These are phyloP conservation scores for Pseudoips prasinana DNA, from an alignment of 2,888 invertebrate species.

Conservation along the genomic window DNA sequence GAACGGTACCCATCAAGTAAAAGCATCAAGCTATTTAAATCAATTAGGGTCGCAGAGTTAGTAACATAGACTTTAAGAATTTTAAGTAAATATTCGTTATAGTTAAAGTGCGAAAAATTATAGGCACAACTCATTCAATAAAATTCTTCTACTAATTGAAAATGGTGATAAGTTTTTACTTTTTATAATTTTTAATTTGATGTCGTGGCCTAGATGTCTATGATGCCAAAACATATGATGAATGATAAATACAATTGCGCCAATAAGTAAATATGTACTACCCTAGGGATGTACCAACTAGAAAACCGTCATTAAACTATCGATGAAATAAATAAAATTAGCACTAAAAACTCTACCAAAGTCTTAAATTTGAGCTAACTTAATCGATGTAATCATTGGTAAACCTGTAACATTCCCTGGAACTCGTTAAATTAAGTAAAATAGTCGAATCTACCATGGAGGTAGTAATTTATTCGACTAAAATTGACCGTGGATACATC, in stretches of 20 bases:
- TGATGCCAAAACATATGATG: conserved; percentile 36
- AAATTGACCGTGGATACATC: conserved; percentile 30
- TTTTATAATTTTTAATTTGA: neutral
- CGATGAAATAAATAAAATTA: conserved; percentile 30
- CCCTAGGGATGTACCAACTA: conserved; percentile 31
- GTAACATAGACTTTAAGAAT: conserved; percentile 29
- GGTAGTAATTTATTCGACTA: conserved; percentile 22
- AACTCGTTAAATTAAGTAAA: conserved; percentile 12
- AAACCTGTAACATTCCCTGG: conserved; percentile 34
- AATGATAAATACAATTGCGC: conserved; percentile 28
- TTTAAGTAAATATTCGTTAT: conserved; percentile 21
- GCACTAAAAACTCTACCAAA: conserved; percentile 12
- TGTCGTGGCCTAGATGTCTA: conserved; percentile 36
- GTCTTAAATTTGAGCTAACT: conserved; percentile 33
- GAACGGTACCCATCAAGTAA: conserved; percentile 22
- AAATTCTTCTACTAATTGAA: neutral
- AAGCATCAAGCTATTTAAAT: conserved; percentile 41
- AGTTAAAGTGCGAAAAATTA: conserved; percentile 41
- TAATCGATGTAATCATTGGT: conserved; percentile 33
- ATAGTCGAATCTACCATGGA: conserved; percentile 4
- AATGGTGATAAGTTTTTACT: no score
- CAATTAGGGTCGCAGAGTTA: conserved; percentile 35
- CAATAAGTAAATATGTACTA: conserved; percentile 17
- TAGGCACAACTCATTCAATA: conserved; percentile 34
- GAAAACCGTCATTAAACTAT: conserved; percentile 17